phyloP scores from a whole-genome alignment of 2,113 vertebrate species.

The Malurus melanocephalus region DNA sequence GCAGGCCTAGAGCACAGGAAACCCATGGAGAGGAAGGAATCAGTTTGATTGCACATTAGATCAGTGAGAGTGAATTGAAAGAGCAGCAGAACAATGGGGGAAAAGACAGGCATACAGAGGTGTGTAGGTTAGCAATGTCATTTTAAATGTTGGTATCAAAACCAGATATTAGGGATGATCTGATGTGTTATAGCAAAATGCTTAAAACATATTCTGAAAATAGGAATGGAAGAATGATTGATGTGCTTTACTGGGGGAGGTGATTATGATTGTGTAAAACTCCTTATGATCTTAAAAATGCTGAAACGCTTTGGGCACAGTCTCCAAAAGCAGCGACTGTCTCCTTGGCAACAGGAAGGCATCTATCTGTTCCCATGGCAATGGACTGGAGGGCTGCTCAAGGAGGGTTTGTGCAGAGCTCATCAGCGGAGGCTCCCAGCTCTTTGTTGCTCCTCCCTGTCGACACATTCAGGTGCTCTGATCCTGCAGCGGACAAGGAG shows the following conservation, averaged over 20 bases:
- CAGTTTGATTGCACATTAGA: background rate
- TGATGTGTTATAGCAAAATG: background rate
- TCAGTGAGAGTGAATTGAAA: background rate
- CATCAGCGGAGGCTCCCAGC: background rate
- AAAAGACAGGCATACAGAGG: background rate
- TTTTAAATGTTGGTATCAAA: background rate
- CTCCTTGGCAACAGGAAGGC: slow-evolving; percentile 50
- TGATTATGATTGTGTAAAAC: background rate
- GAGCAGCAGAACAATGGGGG: background rate
- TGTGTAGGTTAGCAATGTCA: background rate
- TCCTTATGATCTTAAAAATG: background rate
- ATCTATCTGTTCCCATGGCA: slow-evolving; percentile 55
- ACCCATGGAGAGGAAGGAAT: background rate
- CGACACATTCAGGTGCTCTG: background rate
- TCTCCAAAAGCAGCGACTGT: slow-evolving; percentile 6
- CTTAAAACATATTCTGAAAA: background rate
- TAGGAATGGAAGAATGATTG: background rate
- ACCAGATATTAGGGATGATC: background rate
- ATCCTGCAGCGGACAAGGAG: background rate
- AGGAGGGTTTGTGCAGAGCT: background rate
- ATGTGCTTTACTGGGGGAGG: background rate
- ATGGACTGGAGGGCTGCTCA: background rate
- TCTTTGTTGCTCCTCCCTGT: background rate
- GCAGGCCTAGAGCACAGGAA: background rate
- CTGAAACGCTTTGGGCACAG: slow-evolving; percentile 1